These are phyloP conservation scores for Parapristionchus giblindavisi DNA, from an alignment of 2,888 invertebrate genomes.

Conservation along the genomic window DNA sequence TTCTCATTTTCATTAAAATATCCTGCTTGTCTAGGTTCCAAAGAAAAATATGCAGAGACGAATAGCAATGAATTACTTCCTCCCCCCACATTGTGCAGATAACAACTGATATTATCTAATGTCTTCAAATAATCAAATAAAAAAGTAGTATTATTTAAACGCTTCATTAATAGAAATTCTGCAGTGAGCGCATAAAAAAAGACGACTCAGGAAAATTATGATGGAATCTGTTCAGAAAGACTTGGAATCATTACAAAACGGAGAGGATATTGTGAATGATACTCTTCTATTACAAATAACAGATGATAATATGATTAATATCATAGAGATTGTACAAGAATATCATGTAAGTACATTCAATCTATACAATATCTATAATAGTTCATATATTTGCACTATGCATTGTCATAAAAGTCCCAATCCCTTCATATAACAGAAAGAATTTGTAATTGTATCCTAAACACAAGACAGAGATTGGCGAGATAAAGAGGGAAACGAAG, in stretches of 20 bases:
- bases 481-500: no score
- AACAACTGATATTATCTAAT: no score
- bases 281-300: constrained; percentile 12
- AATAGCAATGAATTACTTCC: no score
- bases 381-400: neutral
- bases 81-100: no score
- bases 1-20: no score
- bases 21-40: no score
- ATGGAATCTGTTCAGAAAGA: neutral
- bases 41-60: no score
- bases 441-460: neutral
- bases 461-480: neutral
- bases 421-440: neutral
- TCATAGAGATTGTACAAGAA: neutral
- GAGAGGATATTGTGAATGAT: neutral
- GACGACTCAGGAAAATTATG: neutral
- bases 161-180: no score
- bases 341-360: constrained; percentile 23
- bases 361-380: neutral
- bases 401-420: neutral
- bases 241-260: neutral
- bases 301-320: constrained; percentile 8
- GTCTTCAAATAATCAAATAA: no score
- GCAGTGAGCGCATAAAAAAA: no score
- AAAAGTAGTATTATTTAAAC: no score